Base-by-base conservation (phyloP, 2,113 vertebrate species). In the Misgurnus mizolepis region DNA sequence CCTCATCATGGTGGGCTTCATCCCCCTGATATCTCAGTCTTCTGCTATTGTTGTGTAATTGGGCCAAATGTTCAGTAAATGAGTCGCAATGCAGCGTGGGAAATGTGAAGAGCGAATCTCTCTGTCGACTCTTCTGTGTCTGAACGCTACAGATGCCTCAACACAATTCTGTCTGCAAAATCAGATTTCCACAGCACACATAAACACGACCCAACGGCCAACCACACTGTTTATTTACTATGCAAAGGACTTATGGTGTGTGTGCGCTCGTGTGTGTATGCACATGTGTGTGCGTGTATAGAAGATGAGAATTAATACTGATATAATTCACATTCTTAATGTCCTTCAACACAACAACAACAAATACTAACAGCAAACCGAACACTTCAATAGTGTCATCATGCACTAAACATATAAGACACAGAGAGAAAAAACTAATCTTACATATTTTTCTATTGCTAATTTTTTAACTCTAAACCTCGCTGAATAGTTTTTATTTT, bases 1-100 rank as follows among this genome's bases (percentile, higher is more conserved):
- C 27, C 56, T 58, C 53, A 66, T 64, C 80, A 61, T 72, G 82
- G 80, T 81, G 84, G 84, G 77, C 69, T 83, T 81, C 67, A 67
- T 85, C 84, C 82, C 53, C 80, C 65, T 45, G 80, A 49, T 81
- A 91, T 91, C 85, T 88, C 85, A 83, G 86, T 87, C 86, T 66
- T 82, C 89, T 86, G 85, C 87, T 84, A 88, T 88, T 91, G 87
- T 87, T 90, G 89, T 90, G 90, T 89, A 89, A 91, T 92, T 90
- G 91, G 87, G 90, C 90, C 90, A 90, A 88, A 93, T 90, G 88
- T 34, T 34, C 27, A 34, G 27, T 34, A 34, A 34, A 3, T 34
- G 27, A 22, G 22, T 22, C 22, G 27, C 27, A 34, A 34, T 88
- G 87, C 87, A 89, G 89, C 87, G 86, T 88, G 91, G 87, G 89